Conservation (phyloP, 2,888 invertebrate genomes). For the Apamea monoglypha region DNA sequence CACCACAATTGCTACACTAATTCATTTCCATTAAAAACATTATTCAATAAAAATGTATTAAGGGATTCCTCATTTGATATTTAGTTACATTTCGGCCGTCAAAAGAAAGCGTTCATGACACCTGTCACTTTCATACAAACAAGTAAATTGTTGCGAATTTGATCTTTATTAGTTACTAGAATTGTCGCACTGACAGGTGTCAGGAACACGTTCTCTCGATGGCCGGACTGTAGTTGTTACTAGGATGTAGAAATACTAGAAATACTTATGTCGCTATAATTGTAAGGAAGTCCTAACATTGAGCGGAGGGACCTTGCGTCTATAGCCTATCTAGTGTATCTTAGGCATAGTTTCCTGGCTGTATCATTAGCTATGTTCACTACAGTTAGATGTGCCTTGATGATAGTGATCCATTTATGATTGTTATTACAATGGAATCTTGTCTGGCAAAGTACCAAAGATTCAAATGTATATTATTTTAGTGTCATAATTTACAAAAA, state of each 20-base stretch:
- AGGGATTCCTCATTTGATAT: conserved; percentile 13
- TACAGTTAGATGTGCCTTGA: background rate
- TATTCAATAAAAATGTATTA: background rate
- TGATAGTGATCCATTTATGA: background rate
- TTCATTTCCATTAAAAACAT: conserved; percentile 28
- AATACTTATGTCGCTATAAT: conserved; percentile 58
- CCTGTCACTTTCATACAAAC: background rate
- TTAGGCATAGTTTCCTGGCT: background rate
- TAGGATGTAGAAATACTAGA: conserved; percentile 54
- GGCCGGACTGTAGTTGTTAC: conserved; percentile 5
- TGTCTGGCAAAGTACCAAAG: no score
- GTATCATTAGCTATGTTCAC: background rate
- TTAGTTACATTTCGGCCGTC: background rate
- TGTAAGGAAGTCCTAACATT: conserved; percentile 44
- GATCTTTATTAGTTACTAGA: background rate
- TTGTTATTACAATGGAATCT: background rate
- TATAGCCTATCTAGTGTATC: background rate
- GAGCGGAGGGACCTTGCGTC: conserved; percentile 41
- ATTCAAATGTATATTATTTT: conserved; percentile 7
- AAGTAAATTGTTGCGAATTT: background rate
- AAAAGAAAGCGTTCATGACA: background rate
- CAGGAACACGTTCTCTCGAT: background rate
- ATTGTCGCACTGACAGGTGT: no score
- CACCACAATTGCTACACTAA: conserved; percentile 49
- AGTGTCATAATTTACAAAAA: background rate